Evolutionary conservation across 1,140 invertebrate genomes (phyloP).

Genomic region (Leptinotarsa texana): DNA sequence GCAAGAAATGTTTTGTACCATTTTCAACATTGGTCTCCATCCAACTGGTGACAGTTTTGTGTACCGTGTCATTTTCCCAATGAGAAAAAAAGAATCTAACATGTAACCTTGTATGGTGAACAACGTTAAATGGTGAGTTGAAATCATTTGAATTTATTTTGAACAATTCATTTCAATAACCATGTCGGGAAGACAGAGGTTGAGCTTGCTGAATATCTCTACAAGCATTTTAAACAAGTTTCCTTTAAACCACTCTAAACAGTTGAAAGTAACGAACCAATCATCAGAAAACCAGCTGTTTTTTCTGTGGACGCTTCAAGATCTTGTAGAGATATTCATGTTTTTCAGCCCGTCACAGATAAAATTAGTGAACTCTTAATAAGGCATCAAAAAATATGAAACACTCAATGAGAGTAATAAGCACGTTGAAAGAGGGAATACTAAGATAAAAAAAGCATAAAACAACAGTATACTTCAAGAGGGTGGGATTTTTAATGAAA

Average conservation of each 20-base stretch:
- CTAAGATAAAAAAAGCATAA: neutral
- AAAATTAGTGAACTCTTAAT: neutral
- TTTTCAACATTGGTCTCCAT: no score
- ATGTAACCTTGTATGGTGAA: no score
- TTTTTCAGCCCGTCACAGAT: neutral
- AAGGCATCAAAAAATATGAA: neutral
- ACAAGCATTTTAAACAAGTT: neutral
- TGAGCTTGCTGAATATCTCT: neutral
- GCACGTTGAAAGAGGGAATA: neutral
- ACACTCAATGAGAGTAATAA: neutral
- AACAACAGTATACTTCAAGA: neutral
- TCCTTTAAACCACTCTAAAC: neutral
- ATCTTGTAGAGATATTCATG: neutral
- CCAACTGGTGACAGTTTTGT: no score
- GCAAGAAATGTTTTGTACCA: no score
- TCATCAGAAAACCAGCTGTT: neutral
- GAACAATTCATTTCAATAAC: no score
- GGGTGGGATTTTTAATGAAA: neutral
- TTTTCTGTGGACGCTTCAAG: neutral
- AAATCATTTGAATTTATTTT: no score
- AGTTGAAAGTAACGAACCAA: neutral
- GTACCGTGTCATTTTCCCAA: no score
- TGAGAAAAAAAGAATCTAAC: no score
- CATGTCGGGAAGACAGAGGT: neutral
- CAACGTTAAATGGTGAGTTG: no score